A percentile compares a stretch with the other conserved stretches of the same genome.
Conservation (phyloP, 64 coral and sea anemone species). For the Stylophora pistillata region DNA sequence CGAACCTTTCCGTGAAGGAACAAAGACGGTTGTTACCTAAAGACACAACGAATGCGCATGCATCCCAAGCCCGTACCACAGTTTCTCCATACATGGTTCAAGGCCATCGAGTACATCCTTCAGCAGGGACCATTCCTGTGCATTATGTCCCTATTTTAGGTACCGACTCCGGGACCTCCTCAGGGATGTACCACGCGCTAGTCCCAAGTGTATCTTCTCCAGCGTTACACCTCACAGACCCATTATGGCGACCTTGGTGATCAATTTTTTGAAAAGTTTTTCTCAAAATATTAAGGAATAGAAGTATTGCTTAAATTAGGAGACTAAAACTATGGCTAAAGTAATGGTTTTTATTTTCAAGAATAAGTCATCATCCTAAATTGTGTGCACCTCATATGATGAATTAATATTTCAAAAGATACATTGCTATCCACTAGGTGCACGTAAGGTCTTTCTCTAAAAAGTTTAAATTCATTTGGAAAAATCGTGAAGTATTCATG, state of each 20-base stretch:
- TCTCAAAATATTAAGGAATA: background rate
- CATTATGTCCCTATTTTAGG: slow-evolving; percentile 33
- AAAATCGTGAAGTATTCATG: no score
- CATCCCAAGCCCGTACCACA: background rate
- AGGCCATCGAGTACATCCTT: background rate
- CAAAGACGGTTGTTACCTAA: background rate
- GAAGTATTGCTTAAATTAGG: no score
- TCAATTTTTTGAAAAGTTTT: background rate
- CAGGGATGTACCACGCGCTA: background rate
- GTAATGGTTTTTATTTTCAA: no score
- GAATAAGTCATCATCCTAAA: no score
- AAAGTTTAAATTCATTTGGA: no score
- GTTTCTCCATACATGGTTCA: slow-evolving; percentile 17
- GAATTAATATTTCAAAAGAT: no score
- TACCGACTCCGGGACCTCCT: background rate
- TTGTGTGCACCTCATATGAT: no score
- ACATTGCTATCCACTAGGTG: no score
- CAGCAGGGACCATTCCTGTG: slow-evolving; percentile 6
- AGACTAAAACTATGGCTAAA: background rate
- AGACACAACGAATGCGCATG: background rate
- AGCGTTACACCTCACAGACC: slow-evolving; percentile 42
- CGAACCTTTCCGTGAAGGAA: slow-evolving; percentile 5
- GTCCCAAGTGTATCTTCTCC: background rate
- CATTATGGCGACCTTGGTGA: slow-evolving; percentile 83
- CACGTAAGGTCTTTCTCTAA: no score